Conservation (phyloP, 2,888 invertebrate species). For the Mycalesis mineus region DNA sequence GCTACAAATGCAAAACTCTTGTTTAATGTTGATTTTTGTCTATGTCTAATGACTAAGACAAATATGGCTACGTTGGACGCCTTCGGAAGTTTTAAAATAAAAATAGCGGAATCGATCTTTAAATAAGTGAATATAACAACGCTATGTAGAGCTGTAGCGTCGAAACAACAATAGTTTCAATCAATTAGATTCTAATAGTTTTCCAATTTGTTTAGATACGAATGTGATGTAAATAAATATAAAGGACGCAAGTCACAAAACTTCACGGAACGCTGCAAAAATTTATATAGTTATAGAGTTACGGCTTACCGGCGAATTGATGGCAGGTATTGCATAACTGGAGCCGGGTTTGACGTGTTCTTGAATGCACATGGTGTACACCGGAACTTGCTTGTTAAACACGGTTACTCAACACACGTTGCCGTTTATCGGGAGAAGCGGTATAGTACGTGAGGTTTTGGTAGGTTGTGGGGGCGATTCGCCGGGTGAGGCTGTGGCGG, state of each 20-base stretch:
- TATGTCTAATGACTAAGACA: constrained; percentile 54
- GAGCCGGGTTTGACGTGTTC: constrained; percentile 41
- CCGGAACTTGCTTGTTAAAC: constrained; percentile 29
- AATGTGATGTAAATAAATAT: neutral
- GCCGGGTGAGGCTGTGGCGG: neutral
- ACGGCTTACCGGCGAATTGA: constrained; percentile 45
- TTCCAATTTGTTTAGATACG: neutral
- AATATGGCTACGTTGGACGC: constrained; percentile 35
- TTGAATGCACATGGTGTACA: constrained; percentile 47
- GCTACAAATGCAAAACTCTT: constrained; percentile 17
- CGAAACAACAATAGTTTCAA: neutral
- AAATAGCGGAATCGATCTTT: neutral
- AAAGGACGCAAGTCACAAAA: neutral
- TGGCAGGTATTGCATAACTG: constrained; percentile 61
- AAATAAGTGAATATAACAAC: neutral
- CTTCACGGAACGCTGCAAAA: constrained; percentile 1
- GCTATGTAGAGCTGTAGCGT: neutral
- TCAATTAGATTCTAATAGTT: neutral
- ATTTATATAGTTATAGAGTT: constrained; percentile 18
- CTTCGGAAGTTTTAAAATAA: constrained; percentile 7
- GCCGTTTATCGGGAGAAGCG: constrained; percentile 35
- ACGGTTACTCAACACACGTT: constrained; percentile 36
- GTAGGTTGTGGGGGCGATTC: constrained; percentile 2
- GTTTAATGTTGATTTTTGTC: constrained; percentile 35
- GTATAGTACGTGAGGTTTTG: constrained; percentile 10